Conservation (phyloP, 2,888 invertebrate genomes). For the Drosophila limbata region DNA sequence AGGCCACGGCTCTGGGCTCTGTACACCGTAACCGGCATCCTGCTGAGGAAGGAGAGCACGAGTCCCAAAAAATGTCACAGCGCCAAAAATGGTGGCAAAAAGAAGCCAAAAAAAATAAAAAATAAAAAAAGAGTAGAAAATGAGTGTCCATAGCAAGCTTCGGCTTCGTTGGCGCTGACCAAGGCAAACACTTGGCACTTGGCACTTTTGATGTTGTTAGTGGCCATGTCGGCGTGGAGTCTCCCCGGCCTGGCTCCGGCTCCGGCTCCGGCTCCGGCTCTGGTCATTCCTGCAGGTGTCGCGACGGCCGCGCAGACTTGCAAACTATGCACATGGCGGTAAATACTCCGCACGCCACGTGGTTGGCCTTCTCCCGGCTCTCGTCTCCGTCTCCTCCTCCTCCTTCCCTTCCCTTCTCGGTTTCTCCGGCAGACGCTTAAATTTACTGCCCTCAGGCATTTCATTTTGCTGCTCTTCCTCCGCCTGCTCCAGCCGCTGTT, state of each 20-base stretch:
- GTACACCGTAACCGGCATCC: not conserved
- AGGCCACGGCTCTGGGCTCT: conserved; percentile 45
- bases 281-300: conserved; percentile 75
- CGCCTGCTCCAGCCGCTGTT: conserved; percentile 8
- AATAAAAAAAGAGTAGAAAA: conserved; percentile 11
- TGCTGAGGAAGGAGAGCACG: not conserved
- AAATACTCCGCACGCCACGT: conserved; percentile 74
- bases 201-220: conserved; percentile 80
- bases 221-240: conserved; percentile 70
- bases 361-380: conserved; percentile 35
- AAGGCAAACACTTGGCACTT: conserved; percentile 78
- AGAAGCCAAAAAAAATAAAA: conserved; percentile 9
- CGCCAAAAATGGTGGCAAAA: conserved; percentile 51
- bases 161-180: conserved; percentile 52
- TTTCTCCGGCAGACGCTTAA: conserved; percentile 52
- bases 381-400: conserved; percentile 3
- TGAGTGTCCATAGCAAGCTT: conserved; percentile 31
- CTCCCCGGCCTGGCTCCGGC: not conserved
- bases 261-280: not conserved
- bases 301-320: conserved; percentile 75
- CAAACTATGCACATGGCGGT: conserved; percentile 81
- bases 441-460: conserved; percentile 80
- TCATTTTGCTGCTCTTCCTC: conserved; percentile 48
- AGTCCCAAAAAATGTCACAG: conserved; percentile 53
- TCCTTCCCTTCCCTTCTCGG: too few species aligned